These are phyloP conservation scores for Eristalis tenax DNA, from an alignment of 2,888 invertebrate species.

Conservation along the genomic window DNA sequence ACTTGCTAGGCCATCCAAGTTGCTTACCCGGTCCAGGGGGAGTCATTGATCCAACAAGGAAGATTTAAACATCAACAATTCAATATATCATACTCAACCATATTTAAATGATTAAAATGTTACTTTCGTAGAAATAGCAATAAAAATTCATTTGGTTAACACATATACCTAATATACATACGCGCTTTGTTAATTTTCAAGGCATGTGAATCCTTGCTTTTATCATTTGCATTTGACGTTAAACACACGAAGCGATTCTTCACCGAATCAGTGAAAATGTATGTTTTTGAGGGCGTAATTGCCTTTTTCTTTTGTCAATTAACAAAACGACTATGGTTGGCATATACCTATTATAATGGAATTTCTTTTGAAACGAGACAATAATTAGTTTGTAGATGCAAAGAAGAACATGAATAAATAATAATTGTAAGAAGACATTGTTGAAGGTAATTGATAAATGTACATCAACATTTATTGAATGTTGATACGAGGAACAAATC, in stretches of 20 bases:
- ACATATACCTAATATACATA: constrained; percentile 28
- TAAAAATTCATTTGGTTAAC: constrained; percentile 57
- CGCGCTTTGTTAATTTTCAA: constrained; percentile 60
- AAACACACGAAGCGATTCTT: constrained; percentile 6
- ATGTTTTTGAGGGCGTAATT: not conserved
- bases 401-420: constrained; percentile 17
- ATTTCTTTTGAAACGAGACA: constrained; percentile 62
- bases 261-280: constrained; percentile 14
- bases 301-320: constrained; percentile 61
- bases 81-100: constrained; percentile 48
- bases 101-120: constrained; percentile 57
- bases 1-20: constrained; percentile 88
- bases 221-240: constrained; percentile 33
- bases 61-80: constrained; percentile 70
- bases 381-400: constrained; percentile 65
- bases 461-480: constrained; percentile 43
- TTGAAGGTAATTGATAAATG: not conserved
- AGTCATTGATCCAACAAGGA: constrained; percentile 83
- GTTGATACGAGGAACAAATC: constrained; percentile 39
- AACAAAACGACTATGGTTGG: constrained; percentile 44
- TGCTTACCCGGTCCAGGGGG: constrained; percentile 96
- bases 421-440: constrained; percentile 28
- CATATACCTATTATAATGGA: constrained; percentile 59
- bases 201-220: constrained; percentile 18
- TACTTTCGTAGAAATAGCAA: constrained; percentile 64